Conservation (phyloP, 2,113 vertebrate species). For the Odocoileus hemionus region DNA sequence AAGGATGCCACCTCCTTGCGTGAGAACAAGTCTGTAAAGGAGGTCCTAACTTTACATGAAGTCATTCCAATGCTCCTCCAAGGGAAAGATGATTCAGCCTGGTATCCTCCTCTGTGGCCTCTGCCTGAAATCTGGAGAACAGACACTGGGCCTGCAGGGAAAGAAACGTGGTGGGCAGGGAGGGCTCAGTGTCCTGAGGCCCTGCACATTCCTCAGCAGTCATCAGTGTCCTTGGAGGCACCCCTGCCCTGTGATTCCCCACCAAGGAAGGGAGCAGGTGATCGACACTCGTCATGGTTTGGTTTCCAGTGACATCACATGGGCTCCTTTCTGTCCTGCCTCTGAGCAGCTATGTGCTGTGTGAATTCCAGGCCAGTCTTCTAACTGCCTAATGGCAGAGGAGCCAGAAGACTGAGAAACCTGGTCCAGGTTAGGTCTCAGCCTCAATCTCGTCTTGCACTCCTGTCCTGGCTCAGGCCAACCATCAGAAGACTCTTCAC, state of each 20-base stretch:
- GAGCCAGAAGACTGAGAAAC: neutral
- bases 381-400: neutral
- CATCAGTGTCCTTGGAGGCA: neutral
- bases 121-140: neutral
- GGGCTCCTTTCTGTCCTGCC: neutral
- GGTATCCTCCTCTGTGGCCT: fast-evolving
- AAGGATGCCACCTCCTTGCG: neutral
- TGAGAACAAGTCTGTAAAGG: neutral
- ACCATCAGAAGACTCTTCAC: neutral
- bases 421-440: neutral
- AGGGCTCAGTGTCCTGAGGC: neutral
- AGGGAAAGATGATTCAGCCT: conserved; percentile 11
- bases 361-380: neutral
- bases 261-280: neutral
- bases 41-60: neutral
- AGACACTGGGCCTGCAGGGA: neutral
- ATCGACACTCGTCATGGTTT: neutral
- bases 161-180: neutral
- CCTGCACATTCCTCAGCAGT: neutral
- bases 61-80: neutral
- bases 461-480: neutral
- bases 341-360: neutral
- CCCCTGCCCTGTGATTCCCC: fast-evolving
- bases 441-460: neutral
- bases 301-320: neutral